Base-by-base conservation (phyloP, 2,888 invertebrate species). In the Antitype chi region DNA sequence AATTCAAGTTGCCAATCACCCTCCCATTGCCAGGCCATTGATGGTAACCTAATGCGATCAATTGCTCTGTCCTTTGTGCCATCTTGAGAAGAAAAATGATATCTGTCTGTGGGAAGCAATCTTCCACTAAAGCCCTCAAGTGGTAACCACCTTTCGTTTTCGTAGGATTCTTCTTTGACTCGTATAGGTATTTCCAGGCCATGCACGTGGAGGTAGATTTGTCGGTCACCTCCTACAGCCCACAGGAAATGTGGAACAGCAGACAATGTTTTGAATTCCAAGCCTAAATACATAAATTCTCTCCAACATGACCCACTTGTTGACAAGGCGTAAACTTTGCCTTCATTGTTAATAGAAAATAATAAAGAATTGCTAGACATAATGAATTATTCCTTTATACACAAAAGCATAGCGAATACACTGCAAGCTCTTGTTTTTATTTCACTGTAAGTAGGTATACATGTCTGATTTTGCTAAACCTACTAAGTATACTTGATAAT, bases 1-100 rank as follows among this genome's bases (percentile, higher is more conserved):
- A 98, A 97, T 91, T 99, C 99, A 75, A 99, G 96, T 89, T 98
- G 98, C 99, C 99, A 99, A 87, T 99, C 99, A 6, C 98, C 98
- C 96, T 99, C 99, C 99, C 99, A 99, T 90, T 99, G 98, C 99
- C 99, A 99, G 25, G 99, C 99, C 98, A 99, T 98, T 0, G 99
- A 99, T 11, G 99, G 99, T 67, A 99, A 95, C 82, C 98, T 97
- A 80, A 99, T 98, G 92, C 98, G 98, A 89, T 98, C 98, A 85
- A 98, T 98, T 53, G 98, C 97, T 78, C 98, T 97, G 89, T 98
- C 98, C 55, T 97, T 97, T 15, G 97, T 97, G 11, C 99, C 99
- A 97, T 99, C 98, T 89, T 97, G 97, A 87, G 98, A 98, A 23
- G 99, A 99, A 96, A 98, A 99, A 89, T 97, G 98, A 90, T 98